Conservation (phyloP, 1,140 invertebrate genomes). For the Pseudomyrmex cubaensis region DNA sequence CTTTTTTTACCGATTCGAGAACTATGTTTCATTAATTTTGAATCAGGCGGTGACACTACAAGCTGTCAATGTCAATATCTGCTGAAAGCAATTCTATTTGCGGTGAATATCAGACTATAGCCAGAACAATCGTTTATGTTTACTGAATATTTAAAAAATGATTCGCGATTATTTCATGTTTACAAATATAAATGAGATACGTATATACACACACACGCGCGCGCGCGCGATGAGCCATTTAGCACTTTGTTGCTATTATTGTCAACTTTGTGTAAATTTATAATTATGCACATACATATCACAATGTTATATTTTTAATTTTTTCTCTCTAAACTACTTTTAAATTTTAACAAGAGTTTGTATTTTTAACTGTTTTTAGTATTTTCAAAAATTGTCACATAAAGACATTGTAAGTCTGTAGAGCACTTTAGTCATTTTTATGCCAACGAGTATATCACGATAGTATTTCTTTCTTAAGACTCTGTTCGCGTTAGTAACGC, state of each 20-base stretch:
- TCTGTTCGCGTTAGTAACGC: conserved; percentile 42
- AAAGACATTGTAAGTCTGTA: background rate
- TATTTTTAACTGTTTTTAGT: background rate
- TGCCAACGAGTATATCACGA: conserved; percentile 34
- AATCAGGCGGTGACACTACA: conserved; percentile 21
- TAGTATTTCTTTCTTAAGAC: conserved; percentile 49
- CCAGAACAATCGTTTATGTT: conserved; percentile 7
- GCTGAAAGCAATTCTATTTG: conserved; percentile 37
- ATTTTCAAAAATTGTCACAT: background rate
- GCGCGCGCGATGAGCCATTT: too few species aligned
- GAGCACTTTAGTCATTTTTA: conserved; percentile 39
- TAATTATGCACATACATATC: background rate
- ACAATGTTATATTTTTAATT: background rate
- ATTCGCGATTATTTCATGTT: background rate
- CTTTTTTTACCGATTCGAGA: background rate
- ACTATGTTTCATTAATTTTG: conserved; percentile 40
- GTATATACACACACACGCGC: background rate
- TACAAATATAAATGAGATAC: background rate
- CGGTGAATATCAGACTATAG: conserved; percentile 7
- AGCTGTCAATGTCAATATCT: conserved; percentile 26
- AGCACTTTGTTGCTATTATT: background rate
- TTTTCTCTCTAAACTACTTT: background rate
- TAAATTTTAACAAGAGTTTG: too few species aligned
- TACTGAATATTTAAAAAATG: conserved; percentile 22
- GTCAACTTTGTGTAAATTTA: background rate